Conservation (phyloP, 2,113 vertebrate genomes). For the Otolemur garnettii region DNA sequence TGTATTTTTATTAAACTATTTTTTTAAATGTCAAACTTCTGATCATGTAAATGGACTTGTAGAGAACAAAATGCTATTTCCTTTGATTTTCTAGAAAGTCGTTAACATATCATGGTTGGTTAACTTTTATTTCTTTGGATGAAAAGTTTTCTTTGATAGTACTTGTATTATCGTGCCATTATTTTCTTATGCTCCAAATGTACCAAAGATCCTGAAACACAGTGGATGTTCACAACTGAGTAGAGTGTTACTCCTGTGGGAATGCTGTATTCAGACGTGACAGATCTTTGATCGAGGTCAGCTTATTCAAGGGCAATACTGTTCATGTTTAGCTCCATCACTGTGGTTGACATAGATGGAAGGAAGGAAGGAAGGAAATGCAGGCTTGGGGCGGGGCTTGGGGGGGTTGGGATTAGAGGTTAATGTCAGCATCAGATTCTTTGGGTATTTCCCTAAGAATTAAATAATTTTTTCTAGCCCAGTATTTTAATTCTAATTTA, state of each 20-base stretch:
- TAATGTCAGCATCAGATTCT: neutral
- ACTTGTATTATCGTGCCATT: constrained; percentile 85
- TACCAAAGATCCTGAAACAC: constrained; percentile 91
- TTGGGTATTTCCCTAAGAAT: neutral
- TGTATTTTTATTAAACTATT: constrained; percentile 79
- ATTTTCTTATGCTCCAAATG: constrained; percentile 84
- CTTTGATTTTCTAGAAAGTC: constrained; percentile 82
- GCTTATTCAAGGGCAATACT: constrained; percentile 60
- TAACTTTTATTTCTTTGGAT: constrained; percentile 76
- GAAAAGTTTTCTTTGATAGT: constrained; percentile 74
- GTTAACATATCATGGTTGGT: constrained; percentile 70
- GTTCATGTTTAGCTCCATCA: neutral
- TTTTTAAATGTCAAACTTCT: constrained; percentile 85
- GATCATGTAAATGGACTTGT: constrained; percentile 77
- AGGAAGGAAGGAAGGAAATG: neutral
- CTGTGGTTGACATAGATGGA: neutral
- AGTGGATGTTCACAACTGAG: constrained; percentile 82
- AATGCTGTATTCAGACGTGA: constrained; percentile 65
- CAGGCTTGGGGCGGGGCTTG: neutral
- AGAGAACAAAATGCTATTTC: constrained; percentile 77
- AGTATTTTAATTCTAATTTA: constrained; percentile 50
- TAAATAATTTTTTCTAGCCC: constrained; percentile 38
- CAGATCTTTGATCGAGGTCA: constrained; percentile 54
- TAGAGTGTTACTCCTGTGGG: constrained; percentile 69
- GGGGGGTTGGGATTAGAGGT: neutral